Evolutionary conservation across 1,140 invertebrate species (phyloP), one percentile per base, ranked within the genome.

Genomic region (Drosophila sturtevanti): DNA sequence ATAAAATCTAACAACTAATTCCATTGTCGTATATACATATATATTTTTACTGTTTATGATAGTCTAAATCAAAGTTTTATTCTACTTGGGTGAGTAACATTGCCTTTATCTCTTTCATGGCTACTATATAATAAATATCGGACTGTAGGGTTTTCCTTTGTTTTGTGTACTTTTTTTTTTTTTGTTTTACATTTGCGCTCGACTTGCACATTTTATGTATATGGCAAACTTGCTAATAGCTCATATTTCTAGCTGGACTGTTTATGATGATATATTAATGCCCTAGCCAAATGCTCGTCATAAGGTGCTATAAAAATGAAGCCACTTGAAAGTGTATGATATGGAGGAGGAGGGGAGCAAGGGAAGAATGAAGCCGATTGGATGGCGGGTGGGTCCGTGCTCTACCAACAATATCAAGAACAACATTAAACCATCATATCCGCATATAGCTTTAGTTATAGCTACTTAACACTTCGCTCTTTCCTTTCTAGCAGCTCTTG

Each of bases 251-350:
- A 62, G 73, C 67, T 56, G 64, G 51, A 68, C 24, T 69, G 76
- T 86, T 86, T 87, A 86, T 87, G 70, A 81, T 86, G 81, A 86
- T 86, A 78, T 81, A 87, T 86, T 86, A 87, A 86, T 86, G 78
- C 65, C 22, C 65, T 55, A 71, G 74, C 81, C 81, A 63, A 75
- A 60, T 61, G 65, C 51, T 60, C 7, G 65, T 27, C 14, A 63
- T 38, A 68, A 81, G 81, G 73, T 86, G 74, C 55, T 71, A 86
- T 86, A 81, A 86, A 61, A 87, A 16, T 48, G 44, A 66, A 86
- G 74, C 82, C 81, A 86, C 81, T 86, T 72, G 81, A 81, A 73
- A 64, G 66, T 55, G 31, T 22, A n/a, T 59, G 51, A 60, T n/a
- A 37, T 0, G 14, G 12, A n/a, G 24, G 34, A 14, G 16, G 27